A percentile compares a stretch with the other conserved stretches of the same genome.
phyloP scores from a whole-genome alignment of 2,797 vertebrate genomes.

The Picus viridis region DNA sequence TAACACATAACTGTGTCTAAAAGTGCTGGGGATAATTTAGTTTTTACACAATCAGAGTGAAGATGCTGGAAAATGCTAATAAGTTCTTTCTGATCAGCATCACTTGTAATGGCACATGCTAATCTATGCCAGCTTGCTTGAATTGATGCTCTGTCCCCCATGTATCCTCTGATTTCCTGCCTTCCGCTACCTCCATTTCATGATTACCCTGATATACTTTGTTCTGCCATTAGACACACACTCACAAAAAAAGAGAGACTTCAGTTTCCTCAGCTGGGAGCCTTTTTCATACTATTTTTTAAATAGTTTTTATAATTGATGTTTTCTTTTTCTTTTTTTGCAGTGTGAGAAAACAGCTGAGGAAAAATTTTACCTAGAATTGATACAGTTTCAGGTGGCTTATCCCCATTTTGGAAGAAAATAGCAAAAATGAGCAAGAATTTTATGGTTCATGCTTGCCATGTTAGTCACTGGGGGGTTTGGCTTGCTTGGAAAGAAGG shows the following conservation, averaged over 20 bases:
- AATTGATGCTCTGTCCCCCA: not conserved
- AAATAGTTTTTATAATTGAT: not conserved
- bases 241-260: not conserved
- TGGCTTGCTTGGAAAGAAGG: not conserved
- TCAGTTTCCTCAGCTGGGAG: conserved; percentile 1
- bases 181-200: not conserved
- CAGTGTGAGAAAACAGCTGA: not conserved
- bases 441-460: not conserved
- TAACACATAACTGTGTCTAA: not conserved
- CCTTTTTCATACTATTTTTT: not conserved
- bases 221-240: not conserved
- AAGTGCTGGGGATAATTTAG: not conserved
- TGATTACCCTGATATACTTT: not conserved
- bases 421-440: not conserved
- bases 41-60: not conserved
- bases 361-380: not conserved
- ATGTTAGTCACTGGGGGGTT: not conserved
- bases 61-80: not conserved
- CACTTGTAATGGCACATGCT: not conserved
- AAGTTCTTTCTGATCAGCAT: not conserved
- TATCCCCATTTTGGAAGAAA: not conserved
- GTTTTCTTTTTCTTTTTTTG: not conserved
- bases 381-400: not conserved
- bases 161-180: not conserved
- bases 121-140: not conserved